Percentiles rank a stretch among this genome's conserved stretches.
phyloP scores from a whole-genome alignment of 2,888 invertebrate genomes.

The Drosophila mercatorum region DNA sequence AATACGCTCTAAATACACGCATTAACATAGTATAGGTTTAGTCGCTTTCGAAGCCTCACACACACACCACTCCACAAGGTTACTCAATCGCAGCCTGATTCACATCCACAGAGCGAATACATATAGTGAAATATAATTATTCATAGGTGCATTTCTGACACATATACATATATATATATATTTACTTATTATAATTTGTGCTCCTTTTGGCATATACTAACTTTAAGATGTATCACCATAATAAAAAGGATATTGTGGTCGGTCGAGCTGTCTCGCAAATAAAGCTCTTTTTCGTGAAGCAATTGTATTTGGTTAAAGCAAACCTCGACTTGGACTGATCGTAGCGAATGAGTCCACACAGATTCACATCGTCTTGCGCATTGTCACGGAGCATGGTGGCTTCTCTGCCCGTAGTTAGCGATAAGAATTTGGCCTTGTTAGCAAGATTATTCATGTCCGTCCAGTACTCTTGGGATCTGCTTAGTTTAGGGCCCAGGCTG shows the following conservation, averaged over 20 bases:
- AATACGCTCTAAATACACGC: conserved; percentile 5
- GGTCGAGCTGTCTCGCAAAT: conserved; percentile 39
- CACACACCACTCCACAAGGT: conserved; percentile 12
- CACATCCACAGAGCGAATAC: neutral
- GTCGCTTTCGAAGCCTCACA: conserved; percentile 9
- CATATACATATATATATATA: neutral
- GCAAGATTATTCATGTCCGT: conserved; percentile 46
- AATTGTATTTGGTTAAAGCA: neutral
- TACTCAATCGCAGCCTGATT: conserved; percentile 11
- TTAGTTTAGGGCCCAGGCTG: neutral
- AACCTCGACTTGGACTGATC: neutral
- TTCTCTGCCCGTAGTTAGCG: conserved; percentile 18
- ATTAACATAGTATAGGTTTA: conserved; percentile 13
- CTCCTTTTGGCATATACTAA: no score
- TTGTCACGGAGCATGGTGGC: neutral
- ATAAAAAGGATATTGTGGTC: conserved; percentile 5
- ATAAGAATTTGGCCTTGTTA: neutral
- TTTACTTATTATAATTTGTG: neutral
- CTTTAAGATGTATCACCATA: conserved; percentile 18
- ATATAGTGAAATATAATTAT: neutral
- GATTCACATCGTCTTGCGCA: fast-evolving
- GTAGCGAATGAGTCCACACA: conserved; percentile 25
- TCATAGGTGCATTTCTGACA: conserved; percentile 1
- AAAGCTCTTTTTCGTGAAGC: neutral
- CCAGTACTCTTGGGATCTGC: conserved; percentile 16